phyloP scores from a whole-genome alignment of 2,888 invertebrate genomes.

The Synergus laeviventris region DNA sequence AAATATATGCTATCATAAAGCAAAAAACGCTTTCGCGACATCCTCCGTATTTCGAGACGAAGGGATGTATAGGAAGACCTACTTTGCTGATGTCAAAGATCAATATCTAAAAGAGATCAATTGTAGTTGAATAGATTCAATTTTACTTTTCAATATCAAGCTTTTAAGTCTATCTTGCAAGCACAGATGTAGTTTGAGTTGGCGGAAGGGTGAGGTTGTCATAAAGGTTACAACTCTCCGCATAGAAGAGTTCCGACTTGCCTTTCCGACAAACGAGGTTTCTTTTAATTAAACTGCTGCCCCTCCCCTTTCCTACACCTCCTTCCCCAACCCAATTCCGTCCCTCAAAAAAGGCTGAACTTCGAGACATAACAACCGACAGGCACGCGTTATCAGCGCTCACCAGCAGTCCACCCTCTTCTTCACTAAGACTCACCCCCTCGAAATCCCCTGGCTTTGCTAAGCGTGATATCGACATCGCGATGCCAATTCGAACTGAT shows the following conservation, averaged over 20 bases:
- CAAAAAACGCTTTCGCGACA: background rate
- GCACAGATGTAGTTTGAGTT: constrained; percentile 57
- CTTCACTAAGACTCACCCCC: constrained; percentile 42
- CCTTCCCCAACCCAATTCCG: constrained; percentile 47
- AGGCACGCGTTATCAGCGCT: constrained; percentile 73
- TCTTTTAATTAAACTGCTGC: constrained; percentile 75
- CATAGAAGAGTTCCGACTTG: constrained; percentile 59
- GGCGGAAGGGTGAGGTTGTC: constrained; percentile 55
- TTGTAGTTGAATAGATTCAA: constrained; percentile 14
- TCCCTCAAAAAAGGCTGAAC: constrained; percentile 61
- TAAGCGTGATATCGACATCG: constrained; percentile 63
- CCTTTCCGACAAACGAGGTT: constrained; percentile 66
- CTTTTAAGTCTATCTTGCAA: constrained; percentile 62
- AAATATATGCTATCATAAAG: background rate
- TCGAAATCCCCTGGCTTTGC: constrained; percentile 56
- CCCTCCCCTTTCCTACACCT: constrained; percentile 48
- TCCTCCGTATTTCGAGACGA: too few species aligned
- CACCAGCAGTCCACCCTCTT: constrained; percentile 64
- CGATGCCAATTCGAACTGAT: constrained; percentile 57
- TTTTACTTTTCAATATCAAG: constrained; percentile 55
- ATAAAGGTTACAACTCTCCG: constrained; percentile 60
- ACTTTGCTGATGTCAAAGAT: background rate
- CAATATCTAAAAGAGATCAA: background rate
- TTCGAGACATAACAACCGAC: constrained; percentile 70
- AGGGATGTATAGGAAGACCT: too few species aligned